A percentile compares a stretch with the other conserved stretches of the same genome.
Evolutionary conservation across 23 tunicate species (phyloP).

Genomic region (Oikopleura albicans): DNA sequence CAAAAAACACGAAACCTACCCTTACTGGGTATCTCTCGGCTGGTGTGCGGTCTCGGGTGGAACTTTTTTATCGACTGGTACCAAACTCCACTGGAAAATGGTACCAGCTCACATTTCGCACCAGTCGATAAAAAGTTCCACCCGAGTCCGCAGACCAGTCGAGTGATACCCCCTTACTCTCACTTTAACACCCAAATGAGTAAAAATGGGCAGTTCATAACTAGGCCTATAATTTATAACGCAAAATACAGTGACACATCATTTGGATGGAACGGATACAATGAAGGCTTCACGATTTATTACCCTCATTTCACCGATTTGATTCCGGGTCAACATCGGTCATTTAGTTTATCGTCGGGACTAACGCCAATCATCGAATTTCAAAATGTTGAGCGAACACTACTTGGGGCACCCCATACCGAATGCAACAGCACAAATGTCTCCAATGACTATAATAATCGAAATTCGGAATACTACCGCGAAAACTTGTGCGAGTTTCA

Average conservation of each 20-base stretch:
- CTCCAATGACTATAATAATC: not conserved
- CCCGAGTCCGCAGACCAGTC: too few species aligned
- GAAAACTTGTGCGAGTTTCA: not conserved
- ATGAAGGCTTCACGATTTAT: conserved; percentile 12
- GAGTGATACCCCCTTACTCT: too few species aligned
- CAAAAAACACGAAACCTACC: too few species aligned
- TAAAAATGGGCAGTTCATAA: too few species aligned
- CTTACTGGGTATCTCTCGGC: too few species aligned
- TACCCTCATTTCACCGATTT: not conserved
- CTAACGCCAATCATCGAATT: conserved; percentile 13
- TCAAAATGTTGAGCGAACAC: conserved; percentile 13
- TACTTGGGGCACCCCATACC: not conserved
- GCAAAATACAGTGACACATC: not conserved
- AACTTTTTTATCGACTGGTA: too few species aligned
- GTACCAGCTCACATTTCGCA: too few species aligned
- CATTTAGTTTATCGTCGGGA: conserved; percentile 6
- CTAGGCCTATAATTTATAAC: not conserved
- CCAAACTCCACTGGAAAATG: too few species aligned
- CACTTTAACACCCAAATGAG: too few species aligned
- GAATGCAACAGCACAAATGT: not conserved
- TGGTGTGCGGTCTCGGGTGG: too few species aligned
- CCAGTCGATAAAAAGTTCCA: too few species aligned
- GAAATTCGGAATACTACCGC: not conserved
- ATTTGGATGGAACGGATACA: conserved; percentile 16
- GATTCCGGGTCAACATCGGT: not conserved